Evolutionary conservation across 1,140 invertebrate species (phyloP).

Genomic region (Eurosta solidaginis): DNA sequence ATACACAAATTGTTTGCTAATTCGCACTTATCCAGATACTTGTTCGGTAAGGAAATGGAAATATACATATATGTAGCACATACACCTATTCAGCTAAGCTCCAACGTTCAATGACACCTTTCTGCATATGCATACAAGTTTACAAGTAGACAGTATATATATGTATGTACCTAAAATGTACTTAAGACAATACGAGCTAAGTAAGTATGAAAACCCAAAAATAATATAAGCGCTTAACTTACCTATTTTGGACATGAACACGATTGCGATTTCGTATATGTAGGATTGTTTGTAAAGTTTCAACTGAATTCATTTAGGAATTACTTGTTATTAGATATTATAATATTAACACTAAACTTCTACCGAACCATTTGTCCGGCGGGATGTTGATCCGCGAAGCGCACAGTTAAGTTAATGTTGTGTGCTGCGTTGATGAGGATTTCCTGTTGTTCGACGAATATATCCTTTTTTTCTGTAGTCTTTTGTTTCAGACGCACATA

Average conservation of each 20-base stretch:
- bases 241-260: slow-evolving; percentile 13
- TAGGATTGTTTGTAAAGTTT: neutral
- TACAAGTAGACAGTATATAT: neutral
- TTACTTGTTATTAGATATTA: too few species aligned
- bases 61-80: neutral
- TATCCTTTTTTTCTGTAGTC: slow-evolving; percentile 8
- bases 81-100: neutral
- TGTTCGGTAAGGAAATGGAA: too few species aligned
- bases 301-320: too few species aligned
- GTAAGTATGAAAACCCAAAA: too few species aligned
- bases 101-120: neutral
- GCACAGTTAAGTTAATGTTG: neutral
- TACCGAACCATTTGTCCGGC: neutral
- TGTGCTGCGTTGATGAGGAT: neutral
- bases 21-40: too few species aligned
- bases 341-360: too few species aligned
- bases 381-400: neutral
- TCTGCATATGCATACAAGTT: neutral
- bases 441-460: neutral
- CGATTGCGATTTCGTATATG: neutral
- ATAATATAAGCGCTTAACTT: neutral
- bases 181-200: too few species aligned
- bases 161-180: too few species aligned
- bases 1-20: too few species aligned
- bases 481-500: neutral